Percentiles rank a stretch among this genome's conserved stretches.
Evolutionary conservation across 2,888 invertebrate species (phyloP).

Genomic region (Chouioia cunea): DNA sequence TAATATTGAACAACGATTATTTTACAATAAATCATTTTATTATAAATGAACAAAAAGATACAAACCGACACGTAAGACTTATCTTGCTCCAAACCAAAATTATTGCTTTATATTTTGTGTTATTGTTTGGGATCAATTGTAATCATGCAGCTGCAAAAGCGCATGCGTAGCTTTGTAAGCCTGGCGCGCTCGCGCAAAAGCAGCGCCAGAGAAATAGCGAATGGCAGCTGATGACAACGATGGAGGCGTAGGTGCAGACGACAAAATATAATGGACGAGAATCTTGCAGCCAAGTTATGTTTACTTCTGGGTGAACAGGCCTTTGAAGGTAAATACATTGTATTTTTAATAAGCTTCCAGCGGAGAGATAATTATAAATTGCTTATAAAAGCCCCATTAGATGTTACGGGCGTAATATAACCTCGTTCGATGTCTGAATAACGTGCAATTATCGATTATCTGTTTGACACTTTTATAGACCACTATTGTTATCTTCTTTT

Average conservation of each 20-base stretch:
- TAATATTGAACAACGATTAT: too few species aligned
- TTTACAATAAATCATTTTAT: too few species aligned
- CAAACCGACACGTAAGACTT: too few species aligned
- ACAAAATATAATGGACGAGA: conserved; percentile 60
- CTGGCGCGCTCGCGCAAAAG: neutral
- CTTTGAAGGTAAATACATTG: conserved; percentile 55
- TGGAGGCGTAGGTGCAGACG: conserved; percentile 25
- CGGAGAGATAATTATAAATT: neutral
- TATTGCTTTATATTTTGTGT: too few species aligned
- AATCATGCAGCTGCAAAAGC: neutral
- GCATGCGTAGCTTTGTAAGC: neutral
- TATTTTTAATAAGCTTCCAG: neutral
- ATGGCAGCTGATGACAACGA: conserved; percentile 13
- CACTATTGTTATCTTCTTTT: too few species aligned
- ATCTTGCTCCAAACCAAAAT: too few species aligned
- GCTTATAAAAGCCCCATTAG: conserved; percentile 1
- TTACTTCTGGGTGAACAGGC: conserved; percentile 59
- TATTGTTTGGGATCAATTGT: conserved; percentile 2
- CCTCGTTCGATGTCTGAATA: neutral
- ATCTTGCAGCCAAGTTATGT: conserved; percentile 65
- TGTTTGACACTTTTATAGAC: neutral
- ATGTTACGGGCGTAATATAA: neutral
- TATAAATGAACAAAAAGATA: too few species aligned
- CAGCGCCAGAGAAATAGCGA: neutral
- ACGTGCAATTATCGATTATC: conserved; percentile 22